Evolutionary conservation across 2,113 vertebrate genomes (phyloP).

Genomic region (Ivindomyrus marchei): DNA sequence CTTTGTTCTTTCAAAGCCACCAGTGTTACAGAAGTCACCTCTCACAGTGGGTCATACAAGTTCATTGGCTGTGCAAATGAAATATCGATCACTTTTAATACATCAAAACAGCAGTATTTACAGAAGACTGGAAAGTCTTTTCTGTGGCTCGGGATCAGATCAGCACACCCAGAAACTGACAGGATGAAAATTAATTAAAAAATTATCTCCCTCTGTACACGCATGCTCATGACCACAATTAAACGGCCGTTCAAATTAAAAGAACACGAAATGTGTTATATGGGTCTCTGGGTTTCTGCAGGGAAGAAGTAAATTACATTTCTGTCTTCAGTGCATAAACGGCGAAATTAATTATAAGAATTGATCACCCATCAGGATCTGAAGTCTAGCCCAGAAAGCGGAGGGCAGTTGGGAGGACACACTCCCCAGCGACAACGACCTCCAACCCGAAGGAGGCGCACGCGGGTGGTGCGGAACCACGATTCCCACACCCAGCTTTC

Average conservation of each 20-base stretch:
- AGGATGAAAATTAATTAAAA: background rate
- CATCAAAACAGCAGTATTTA: background rate
- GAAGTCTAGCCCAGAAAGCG: background rate
- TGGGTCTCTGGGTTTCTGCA: background rate
- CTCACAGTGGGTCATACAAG: background rate
- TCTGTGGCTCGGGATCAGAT: background rate
- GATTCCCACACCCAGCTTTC: background rate
- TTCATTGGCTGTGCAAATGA: conserved; percentile 18
- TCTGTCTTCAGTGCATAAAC: background rate
- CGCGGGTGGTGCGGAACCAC: background rate
- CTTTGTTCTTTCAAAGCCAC: conserved; percentile 13
- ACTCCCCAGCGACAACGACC: background rate
- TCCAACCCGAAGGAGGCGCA: background rate
- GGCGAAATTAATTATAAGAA: background rate
- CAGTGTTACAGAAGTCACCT: conserved; percentile 8
- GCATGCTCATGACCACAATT: background rate
- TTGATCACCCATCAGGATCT: background rate
- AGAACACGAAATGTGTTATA: background rate
- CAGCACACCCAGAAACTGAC: background rate
- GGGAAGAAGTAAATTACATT: background rate
- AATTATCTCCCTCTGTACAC: background rate
- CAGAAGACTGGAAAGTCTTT: background rate
- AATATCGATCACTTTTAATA: conserved; percentile 28
- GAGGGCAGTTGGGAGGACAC: background rate
- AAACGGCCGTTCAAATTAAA: background rate